Evolutionary conservation across 2,888 invertebrate species (phyloP), one percentile per base, ranked within the genome.

Genomic region (Chymomyza caudatula): DNA sequence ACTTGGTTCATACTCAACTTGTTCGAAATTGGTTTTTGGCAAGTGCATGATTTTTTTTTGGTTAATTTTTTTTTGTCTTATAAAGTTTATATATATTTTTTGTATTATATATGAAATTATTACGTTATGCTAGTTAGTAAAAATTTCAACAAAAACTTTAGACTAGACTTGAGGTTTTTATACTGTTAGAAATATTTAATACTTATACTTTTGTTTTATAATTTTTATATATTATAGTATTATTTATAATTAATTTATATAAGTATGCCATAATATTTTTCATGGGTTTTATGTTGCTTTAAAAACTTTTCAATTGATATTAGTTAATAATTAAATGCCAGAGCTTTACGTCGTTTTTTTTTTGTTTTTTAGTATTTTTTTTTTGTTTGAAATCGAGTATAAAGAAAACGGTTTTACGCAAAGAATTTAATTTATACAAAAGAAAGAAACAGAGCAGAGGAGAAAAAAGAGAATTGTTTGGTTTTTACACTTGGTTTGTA

Each of bases 241-340:
- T 55, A 53, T 73, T 76, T 72, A 60, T 77, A 68, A 57, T 71
- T 47, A 47, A 47, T 56, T 52, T 44, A 43, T 51, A 20, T 56
- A 49, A 5, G 23, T 56, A 56, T 29, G 37, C 13, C 20, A 42
- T 22, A 37, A 42, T 6, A 51, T 37, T 65, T 55, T 69, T 65
- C 65, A 69, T 75, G 53, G 54, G 56, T 47, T 63, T 67, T 66
- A 71, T 76, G n/a, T 64, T 72, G 71, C 8, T 25, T 78, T 78
- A 61, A 63, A 65, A 71, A 75, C 58, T 65, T 71, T 78, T 78
- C 74, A 72, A 73, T 78, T 78, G 67, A 78, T 75, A 83, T 71
- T 69, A 59, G 47, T 84, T 87, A 88, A 73, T 88, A 88, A 85
- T 87, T 88, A 87, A 87, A 88, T 86, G 89, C 83, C 87, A 86